Percentiles rank a stretch among this genome's conserved stretches.
phyloP scores from a whole-genome alignment of 1,140 invertebrate species.

The Lepidurus couesii region DNA sequence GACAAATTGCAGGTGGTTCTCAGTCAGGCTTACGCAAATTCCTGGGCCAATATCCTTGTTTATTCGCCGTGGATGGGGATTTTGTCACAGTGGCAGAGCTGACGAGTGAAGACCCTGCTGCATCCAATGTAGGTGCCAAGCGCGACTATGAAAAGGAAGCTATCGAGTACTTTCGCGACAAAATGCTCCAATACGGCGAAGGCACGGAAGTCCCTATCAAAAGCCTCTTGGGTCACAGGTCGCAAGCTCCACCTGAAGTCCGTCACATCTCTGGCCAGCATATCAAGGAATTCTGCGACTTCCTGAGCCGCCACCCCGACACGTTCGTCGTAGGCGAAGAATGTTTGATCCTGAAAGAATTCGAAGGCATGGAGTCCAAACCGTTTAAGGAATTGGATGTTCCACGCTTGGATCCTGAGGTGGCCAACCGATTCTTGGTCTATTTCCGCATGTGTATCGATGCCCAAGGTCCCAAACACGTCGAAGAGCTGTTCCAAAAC shows the following conservation, averaged over 20 bases:
- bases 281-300: constrained; percentile 88
- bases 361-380: constrained; percentile 54
- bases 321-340: constrained; percentile 83
- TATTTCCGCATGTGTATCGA: constrained; percentile 68
- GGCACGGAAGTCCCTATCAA: constrained; percentile 88
- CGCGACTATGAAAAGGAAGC: constrained; percentile 87
- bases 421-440: constrained; percentile 51
- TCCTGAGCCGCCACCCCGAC: constrained; percentile 75
- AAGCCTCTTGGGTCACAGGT: constrained; percentile 83
- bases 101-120: constrained; percentile 41
- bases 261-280: constrained; percentile 89
- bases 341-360: constrained; percentile 65
- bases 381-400: constrained; percentile 55
- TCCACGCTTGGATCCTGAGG: constrained; percentile 32
- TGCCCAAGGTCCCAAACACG: constrained; percentile 68
- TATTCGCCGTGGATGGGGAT: constrained; percentile 86
- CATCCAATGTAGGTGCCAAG: constrained; percentile 51
- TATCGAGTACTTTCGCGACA: constrained; percentile 88
- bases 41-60: constrained; percentile 78
- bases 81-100: constrained; percentile 56
- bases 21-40: constrained; percentile 90
- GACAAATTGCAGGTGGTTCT: constrained; percentile 88
- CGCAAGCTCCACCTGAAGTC: constrained; percentile 84
- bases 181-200: constrained; percentile 80
- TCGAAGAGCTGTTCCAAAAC: constrained; percentile 77